A percentile compares a stretch with the other conserved stretches of the same genome.
These are phyloP conservation scores for Centropus unirufus DNA, from an alignment of 2,113 vertebrate species.

Conservation along the genomic window DNA sequence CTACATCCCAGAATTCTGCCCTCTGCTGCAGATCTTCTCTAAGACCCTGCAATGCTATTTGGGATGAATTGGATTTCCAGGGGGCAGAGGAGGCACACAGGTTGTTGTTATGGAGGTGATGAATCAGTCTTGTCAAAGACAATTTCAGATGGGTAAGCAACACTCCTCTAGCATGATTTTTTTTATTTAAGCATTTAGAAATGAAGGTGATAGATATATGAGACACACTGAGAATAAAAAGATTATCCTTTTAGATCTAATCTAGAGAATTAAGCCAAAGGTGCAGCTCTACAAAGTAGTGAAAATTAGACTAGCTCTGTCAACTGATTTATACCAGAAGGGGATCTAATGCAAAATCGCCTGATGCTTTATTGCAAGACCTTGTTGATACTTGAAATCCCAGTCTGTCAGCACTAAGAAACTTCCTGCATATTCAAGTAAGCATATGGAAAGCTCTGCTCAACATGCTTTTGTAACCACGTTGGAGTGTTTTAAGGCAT, in stretches of 20 bases:
- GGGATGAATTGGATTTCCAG: background rate
- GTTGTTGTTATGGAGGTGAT: background rate
- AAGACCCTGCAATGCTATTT: background rate
- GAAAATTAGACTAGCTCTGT: background rate
- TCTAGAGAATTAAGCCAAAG: background rate
- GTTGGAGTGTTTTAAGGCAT: background rate
- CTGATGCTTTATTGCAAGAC: background rate
- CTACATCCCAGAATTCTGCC: background rate
- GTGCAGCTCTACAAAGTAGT: background rate
- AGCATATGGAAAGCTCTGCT: background rate
- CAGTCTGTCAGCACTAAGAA: background rate
- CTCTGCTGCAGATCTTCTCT: background rate
- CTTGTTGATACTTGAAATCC: background rate
- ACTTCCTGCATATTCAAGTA: background rate
- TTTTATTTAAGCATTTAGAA: background rate
- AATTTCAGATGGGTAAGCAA: background rate
- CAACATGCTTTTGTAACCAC: background rate
- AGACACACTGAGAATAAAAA: background rate
- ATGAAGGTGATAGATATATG: background rate
- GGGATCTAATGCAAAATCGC: background rate
- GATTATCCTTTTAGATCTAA: background rate
- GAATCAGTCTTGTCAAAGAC: background rate
- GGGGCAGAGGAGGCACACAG: background rate
- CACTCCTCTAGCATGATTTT: background rate
- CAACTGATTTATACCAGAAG: background rate